A percentile compares a stretch with the other conserved stretches of the same genome.
phyloP scores from a whole-genome alignment of 2,113 vertebrate species.

The Trachemys scripta region DNA sequence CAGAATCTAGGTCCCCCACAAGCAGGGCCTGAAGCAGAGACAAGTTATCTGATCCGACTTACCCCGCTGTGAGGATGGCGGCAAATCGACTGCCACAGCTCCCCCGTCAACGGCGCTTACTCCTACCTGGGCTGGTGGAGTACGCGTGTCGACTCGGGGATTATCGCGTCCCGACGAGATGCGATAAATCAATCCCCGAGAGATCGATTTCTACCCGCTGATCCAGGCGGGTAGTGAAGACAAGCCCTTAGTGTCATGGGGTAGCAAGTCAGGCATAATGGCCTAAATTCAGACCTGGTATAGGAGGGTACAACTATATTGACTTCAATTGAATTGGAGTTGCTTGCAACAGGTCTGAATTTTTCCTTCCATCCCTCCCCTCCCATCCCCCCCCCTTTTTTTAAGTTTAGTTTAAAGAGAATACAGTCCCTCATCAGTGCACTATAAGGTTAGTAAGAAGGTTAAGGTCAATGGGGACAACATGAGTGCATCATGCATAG shows the following conservation, averaged over 20 bases:
- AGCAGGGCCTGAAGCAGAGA: background rate
- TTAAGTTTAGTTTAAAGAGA: background rate
- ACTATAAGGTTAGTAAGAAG: background rate
- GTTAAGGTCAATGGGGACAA: background rate
- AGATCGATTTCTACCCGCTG: too few species aligned
- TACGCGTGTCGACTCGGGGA: too few species aligned
- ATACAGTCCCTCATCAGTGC: background rate
- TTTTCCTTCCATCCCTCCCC: background rate
- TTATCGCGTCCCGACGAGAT: too few species aligned
- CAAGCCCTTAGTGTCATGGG: background rate
- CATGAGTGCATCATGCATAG: background rate
- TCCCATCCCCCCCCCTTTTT: background rate
- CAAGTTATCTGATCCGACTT: background rate
- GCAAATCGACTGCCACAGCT: too few species aligned
- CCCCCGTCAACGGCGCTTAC: too few species aligned
- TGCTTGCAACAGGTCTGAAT: background rate
- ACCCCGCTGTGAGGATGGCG: too few species aligned
- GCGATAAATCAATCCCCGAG: too few species aligned
- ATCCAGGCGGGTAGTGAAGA: too few species aligned
- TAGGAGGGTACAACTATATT: background rate
- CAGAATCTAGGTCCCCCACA: background rate
- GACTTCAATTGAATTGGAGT: constrained; percentile 25
- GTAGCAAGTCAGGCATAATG: background rate
- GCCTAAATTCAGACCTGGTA: background rate
- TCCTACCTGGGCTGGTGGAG: too few species aligned